phyloP scores from a whole-genome alignment of 2,113 vertebrate species.

The Anarhynchus alexandrinus region DNA sequence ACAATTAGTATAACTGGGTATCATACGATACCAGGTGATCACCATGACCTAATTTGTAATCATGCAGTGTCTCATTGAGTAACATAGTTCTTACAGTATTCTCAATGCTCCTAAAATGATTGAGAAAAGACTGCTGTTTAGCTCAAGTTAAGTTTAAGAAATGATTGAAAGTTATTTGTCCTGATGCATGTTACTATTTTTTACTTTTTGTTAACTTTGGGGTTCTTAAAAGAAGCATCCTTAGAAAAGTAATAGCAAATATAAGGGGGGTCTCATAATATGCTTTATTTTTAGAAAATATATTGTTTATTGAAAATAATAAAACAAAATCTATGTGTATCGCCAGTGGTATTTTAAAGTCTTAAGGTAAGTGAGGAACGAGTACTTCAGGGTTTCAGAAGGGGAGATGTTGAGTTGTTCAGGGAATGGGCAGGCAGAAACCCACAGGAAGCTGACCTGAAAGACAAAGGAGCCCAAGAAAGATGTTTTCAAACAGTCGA shows the following conservation, averaged over 20 bases:
- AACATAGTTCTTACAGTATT: not conserved
- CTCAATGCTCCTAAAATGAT: not conserved
- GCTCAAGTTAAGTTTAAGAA: not conserved
- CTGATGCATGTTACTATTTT: not conserved
- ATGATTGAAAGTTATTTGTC: not conserved
- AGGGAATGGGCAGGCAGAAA: not conserved
- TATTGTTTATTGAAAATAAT: not conserved
- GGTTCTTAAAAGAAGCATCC: not conserved
- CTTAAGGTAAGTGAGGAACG: not conserved
- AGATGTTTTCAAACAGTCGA: not conserved
- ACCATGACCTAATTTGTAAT: not conserved
- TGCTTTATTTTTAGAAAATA: not conserved
- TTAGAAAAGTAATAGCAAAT: not conserved
- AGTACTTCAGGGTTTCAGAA: not conserved
- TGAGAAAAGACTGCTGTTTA: not conserved
- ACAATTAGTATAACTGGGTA: not conserved
- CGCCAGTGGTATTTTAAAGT: not conserved
- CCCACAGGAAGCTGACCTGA: not conserved
- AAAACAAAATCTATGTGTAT: not conserved
- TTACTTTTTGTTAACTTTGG: not conserved
- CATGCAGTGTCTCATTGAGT: not conserved
- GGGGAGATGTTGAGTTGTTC: not conserved
- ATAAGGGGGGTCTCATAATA: not conserved
- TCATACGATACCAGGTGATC: not conserved
- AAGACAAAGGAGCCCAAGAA: not conserved